Evolutionary conservation across 2,113 vertebrate genomes (phyloP).

Genomic region (Rhinoptilus africanus): DNA sequence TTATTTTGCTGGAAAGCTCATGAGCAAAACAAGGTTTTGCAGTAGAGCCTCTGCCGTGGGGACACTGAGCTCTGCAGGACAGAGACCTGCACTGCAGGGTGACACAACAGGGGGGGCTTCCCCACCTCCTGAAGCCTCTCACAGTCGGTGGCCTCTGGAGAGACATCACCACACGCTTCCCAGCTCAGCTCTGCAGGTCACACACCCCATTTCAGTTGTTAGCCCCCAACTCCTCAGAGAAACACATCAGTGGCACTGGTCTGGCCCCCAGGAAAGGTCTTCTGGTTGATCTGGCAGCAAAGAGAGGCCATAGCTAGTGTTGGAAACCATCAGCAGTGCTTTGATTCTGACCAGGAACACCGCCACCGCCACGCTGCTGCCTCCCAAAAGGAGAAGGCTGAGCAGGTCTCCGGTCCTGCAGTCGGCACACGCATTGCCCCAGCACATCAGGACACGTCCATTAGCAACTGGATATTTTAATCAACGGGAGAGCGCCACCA

Average conservation of each 20-base stretch:
- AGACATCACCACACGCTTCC: background rate
- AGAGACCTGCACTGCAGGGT: background rate
- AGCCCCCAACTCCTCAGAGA: background rate
- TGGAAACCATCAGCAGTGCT: background rate
- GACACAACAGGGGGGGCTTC: fast-evolving
- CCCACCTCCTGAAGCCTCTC: background rate
- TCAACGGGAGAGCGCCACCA: background rate
- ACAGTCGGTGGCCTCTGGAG: fast-evolving
- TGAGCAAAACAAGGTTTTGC: background rate
- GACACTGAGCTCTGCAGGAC: background rate
- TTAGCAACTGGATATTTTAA: background rate
- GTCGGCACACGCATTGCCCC: fast-evolving
- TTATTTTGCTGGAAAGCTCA: background rate
- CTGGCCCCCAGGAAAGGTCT: background rate
- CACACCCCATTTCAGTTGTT: fast-evolving
- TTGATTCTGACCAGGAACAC: background rate
- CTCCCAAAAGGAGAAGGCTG: background rate
- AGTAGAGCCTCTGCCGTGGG: fast-evolving
- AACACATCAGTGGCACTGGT: background rate
- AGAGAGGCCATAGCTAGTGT: background rate
- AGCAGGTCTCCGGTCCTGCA: background rate
- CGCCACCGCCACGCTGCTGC: fast-evolving
- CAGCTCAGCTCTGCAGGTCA: background rate
- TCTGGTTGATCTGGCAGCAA: background rate
- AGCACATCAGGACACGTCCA: background rate